Evolutionary conservation across 2,113 vertebrate species (phyloP), one percentile per base, ranked within the genome.

Genomic region (Tiliqua scincoides): DNA sequence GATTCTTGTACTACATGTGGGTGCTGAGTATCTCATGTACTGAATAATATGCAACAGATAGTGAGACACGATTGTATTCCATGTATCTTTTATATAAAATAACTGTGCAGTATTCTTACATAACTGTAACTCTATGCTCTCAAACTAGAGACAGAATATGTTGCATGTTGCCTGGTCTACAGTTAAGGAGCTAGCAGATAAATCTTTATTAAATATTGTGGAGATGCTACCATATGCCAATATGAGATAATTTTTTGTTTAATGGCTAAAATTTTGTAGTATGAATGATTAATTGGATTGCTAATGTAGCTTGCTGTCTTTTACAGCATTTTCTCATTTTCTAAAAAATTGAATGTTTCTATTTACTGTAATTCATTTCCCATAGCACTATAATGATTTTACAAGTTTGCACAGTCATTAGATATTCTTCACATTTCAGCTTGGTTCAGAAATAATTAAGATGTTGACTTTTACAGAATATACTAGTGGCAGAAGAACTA

Each of bases 401-500:
- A 6, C 43, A 84, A 76, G 48, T 61, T 85, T 71, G 37, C 76
- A 48, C 30, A 23, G 85, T 14, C 7, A 75, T 3, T 73, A 37
- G 21, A 54, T 3, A 83, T 32, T 62, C 86, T 79, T 91, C 83
- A 2, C 25, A 68, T 88, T 79, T 88, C 76, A 86, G 70, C 25
- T 1, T 37, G 0, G 67, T 10, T 85, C 89, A 57, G 40, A 59
- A 7, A 7, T 73, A 21, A 59, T 87, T 15, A 76, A 10, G 0
- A 87, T 62, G 6, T 48, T 48, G 43, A 48, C 43, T 48, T 30
- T 73, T 73, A 82, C n/a, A 77, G 12, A 82, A 86, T 37, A 87
- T 68, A 76, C 6, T 2, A 84, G 79, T 30, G 74, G 43, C 11
- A 84, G 11, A 59, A 68, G 6, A 32, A 0, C 40, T 48, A 72